These are phyloP conservation scores for Peribatodes rhomboidaria DNA, from an alignment of 2,888 invertebrate species.

Conservation along the genomic window DNA sequence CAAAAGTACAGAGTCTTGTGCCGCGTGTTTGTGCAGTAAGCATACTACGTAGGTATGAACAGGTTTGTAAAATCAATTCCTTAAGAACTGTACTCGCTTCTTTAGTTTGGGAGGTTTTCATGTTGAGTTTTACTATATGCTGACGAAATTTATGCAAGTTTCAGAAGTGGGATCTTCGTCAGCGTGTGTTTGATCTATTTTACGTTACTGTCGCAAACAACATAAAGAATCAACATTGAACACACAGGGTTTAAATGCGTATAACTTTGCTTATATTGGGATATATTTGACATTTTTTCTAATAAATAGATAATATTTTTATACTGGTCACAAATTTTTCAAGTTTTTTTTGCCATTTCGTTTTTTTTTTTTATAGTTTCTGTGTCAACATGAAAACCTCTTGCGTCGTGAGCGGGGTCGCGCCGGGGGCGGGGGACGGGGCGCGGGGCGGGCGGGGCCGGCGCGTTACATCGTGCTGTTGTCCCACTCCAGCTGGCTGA, in stretches of 20 bases:
- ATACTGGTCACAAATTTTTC: no score
- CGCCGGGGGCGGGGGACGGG: slow-evolving; percentile 47
- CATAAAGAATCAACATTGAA: background rate
- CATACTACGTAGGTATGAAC: slow-evolving; percentile 56
- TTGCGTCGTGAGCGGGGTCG: slow-evolving; percentile 37
- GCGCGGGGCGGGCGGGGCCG: slow-evolving; percentile 44
- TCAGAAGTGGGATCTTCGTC: background rate
- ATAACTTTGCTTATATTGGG: slow-evolving; percentile 3
- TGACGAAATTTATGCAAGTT: background rate
- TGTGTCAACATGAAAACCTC: slow-evolving; percentile 28
- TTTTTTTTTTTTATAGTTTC: no score
- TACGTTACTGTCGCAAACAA: background rate
- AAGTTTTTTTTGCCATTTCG: no score
- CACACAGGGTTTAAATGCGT: slow-evolving; percentile 14
- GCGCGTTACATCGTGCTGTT: slow-evolving; percentile 90
- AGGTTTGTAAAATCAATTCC: slow-evolving; percentile 69
- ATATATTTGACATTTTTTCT: background rate
- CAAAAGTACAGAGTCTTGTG: slow-evolving; percentile 57
- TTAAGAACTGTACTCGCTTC: slow-evolving; percentile 47
- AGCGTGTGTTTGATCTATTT: background rate
- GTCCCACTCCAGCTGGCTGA: slow-evolving; percentile 92
- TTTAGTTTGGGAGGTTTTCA: slow-evolving; percentile 27
- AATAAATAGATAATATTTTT: background rate
- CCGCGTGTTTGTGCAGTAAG: slow-evolving; percentile 67
- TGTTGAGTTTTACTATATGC: slow-evolving; percentile 7